Evolutionary conservation across 1,140 invertebrate species (phyloP).

Genomic region (Drosophila athabasca): DNA sequence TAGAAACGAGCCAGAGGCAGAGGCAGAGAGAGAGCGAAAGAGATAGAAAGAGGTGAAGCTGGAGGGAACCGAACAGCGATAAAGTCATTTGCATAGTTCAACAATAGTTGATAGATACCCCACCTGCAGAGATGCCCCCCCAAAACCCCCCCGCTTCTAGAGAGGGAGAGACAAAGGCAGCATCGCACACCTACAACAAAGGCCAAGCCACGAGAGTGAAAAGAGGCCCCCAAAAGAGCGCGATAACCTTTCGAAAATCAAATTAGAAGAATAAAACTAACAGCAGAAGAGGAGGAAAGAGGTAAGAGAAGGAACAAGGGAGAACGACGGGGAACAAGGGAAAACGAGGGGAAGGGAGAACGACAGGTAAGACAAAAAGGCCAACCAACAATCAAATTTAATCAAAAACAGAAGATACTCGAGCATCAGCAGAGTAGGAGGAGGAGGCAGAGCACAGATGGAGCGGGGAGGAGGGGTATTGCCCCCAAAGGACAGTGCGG

Average conservation of each 20-base stretch:
- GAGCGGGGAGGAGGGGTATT: no score
- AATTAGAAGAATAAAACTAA: conserved; percentile 63
- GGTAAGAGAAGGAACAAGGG: not conserved
- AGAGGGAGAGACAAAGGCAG: conserved; percentile 2
- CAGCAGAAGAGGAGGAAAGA: not conserved
- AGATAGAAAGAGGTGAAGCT: not conserved
- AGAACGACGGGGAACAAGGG: conserved; percentile 22
- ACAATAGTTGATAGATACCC: conserved; percentile 12
- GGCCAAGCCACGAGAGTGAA: not conserved
- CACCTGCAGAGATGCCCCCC: conserved; percentile 39
- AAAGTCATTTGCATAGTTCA: conserved; percentile 80
- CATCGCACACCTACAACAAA: conserved; percentile 41
- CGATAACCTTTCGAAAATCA: conserved; percentile 78
- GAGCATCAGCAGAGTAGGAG: no score
- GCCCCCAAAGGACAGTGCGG: no score
- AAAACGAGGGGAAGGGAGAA: conserved; percentile 9
- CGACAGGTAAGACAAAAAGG: conserved; percentile 21
- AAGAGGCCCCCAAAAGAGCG: conserved; percentile 21
- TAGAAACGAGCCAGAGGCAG: conserved; percentile 9
- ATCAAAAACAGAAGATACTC: conserved; percentile 20
- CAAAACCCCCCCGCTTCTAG: no score
- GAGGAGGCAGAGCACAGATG: no score
- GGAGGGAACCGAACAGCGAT: conserved; percentile 38
- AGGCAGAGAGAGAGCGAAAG: conserved; percentile 13
- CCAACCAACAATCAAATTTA: conserved; percentile 46